Evolutionary conservation across 2,888 invertebrate genomes (phyloP).

Genomic region (Hecatera dysodea): DNA sequence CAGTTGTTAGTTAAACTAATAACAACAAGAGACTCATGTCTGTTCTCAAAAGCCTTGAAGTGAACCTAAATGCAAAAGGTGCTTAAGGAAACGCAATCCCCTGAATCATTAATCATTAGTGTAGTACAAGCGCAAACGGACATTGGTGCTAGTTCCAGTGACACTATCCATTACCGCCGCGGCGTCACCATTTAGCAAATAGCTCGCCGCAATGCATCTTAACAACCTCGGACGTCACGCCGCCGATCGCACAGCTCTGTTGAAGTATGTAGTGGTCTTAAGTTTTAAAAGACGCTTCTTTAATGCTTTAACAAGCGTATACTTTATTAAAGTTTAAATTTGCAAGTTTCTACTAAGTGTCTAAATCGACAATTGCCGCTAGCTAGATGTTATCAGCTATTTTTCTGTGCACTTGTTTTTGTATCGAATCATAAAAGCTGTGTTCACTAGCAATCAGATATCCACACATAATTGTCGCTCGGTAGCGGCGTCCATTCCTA

Average conservation of each 20-base stretch:
- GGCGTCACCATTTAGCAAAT: conserved; percentile 57
- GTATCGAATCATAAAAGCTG: conserved; percentile 70
- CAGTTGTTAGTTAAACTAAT: conserved; percentile 70
- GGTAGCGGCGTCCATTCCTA: conserved; percentile 70
- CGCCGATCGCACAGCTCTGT: background rate
- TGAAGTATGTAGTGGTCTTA: background rate
- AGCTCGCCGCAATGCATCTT: conserved; percentile 45
- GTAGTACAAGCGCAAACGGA: conserved; percentile 69
- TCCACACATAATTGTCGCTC: conserved; percentile 76
- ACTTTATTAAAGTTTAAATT: background rate
- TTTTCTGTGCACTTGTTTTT: conserved; percentile 63
- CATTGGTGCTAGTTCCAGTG: conserved; percentile 55
- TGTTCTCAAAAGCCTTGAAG: conserved; percentile 69
- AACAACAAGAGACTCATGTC: conserved; percentile 72
- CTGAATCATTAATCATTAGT: conserved; percentile 76
- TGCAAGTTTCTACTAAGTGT: conserved; percentile 9
- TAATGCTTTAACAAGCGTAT: background rate
- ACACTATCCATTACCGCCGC: conserved; percentile 66
- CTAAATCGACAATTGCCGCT: conserved; percentile 56
- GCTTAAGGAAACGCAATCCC: conserved; percentile 75
- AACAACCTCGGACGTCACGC: conserved; percentile 27
- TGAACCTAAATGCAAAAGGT: conserved; percentile 72
- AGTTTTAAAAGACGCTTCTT: background rate
- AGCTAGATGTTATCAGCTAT: conserved; percentile 62
- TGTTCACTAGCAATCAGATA: conserved; percentile 71